Conservation (phyloP, 1,140 invertebrate species). For the Aplysia californica region DNA sequence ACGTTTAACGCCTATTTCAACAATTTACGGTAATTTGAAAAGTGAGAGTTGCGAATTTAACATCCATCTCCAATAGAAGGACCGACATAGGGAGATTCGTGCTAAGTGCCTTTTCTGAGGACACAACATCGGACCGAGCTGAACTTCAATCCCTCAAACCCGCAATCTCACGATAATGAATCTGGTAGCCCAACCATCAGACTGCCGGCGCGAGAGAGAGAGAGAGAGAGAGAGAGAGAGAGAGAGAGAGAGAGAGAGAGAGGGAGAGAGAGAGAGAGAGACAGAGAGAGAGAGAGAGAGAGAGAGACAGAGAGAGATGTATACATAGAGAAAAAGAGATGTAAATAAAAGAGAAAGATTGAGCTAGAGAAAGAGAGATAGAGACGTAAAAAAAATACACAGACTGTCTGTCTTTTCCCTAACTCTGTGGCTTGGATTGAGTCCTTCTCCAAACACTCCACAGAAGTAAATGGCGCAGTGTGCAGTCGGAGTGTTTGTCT, state of each 20-base stretch:
- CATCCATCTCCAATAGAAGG: neutral
- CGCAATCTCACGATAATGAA: no score
- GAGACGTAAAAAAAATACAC: neutral
- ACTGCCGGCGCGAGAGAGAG: no score
- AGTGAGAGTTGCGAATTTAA: neutral
- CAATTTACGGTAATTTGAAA: neutral
- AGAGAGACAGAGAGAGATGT: neutral
- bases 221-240: slow-evolving; percentile 2
- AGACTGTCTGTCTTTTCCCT: neutral
- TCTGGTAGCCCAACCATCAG: no score
- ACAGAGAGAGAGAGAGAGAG: neutral
- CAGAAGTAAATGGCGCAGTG: neutral
- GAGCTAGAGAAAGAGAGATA: neutral
- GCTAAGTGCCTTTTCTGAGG: no score
- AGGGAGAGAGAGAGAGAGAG: neutral
- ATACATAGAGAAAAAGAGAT: neutral
- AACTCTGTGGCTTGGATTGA: neutral
- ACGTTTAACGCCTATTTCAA: neutral
- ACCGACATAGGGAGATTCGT: neutral
- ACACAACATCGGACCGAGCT: no score
- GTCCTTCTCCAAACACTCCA: neutral
- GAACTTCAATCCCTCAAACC: no score
- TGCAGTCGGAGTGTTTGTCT: neutral
- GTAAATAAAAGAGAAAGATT: neutral
- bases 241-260: neutral